A percentile compares a stretch with the other conserved stretches of the same genome.
Conservation (phyloP, 2,797 vertebrate species). For the Crax fasciolata region DNA sequence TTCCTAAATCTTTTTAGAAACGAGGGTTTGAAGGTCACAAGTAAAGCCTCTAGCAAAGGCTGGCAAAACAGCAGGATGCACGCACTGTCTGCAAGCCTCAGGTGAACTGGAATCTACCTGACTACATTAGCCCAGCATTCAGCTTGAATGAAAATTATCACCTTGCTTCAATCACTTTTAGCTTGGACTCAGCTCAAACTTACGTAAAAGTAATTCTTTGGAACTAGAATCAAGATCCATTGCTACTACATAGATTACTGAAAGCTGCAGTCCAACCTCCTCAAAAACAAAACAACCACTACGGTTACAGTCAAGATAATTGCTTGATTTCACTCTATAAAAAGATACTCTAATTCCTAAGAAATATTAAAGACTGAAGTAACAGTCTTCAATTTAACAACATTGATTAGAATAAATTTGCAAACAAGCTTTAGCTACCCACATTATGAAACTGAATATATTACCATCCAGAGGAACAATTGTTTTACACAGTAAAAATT, state of each 20-base stretch:
- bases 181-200: background rate
- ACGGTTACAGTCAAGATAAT: slow-evolving; percentile 34
- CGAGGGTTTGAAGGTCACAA: background rate
- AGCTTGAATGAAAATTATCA: background rate
- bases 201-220: background rate
- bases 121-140: background rate
- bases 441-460: slow-evolving; percentile 12
- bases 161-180: background rate
- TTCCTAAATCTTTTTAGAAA: background rate
- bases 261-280: slow-evolving; percentile 22
- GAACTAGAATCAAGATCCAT: background rate
- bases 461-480: background rate
- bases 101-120: background rate
- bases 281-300: slow-evolving; percentile 2
- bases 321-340: slow-evolving; percentile 30
- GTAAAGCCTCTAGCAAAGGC: background rate
- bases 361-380: slow-evolving; percentile 16
- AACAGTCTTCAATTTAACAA: slow-evolving; percentile 22
- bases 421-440: slow-evolving; percentile 3
- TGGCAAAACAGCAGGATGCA: background rate
- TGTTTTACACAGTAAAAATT: background rate
- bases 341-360: slow-evolving; percentile 23
- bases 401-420: slow-evolving; percentile 40
- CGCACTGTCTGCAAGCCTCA: accelerated
- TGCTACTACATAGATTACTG: background rate